A percentile compares a stretch with the other conserved stretches of the same genome.
Evolutionary conservation across 2,888 invertebrate species (phyloP).

Genomic region (Allygus modestus): DNA sequence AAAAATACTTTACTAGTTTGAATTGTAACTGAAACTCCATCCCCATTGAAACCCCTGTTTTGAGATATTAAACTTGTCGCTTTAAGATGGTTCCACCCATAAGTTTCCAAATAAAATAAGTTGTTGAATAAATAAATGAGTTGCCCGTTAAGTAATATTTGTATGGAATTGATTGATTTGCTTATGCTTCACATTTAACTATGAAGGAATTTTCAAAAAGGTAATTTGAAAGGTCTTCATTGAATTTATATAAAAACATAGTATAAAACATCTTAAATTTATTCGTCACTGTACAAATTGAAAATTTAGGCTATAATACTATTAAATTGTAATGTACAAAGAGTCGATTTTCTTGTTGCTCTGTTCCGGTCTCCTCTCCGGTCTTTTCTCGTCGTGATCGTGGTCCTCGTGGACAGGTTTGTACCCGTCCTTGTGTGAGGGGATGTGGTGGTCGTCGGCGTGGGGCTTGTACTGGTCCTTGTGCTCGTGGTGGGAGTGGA

Average conservation of each 20-base stretch:
- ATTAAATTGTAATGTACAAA: conserved; percentile 9
- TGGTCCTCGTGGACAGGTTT: not conserved
- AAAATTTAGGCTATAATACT: not conserved
- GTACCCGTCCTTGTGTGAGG: too few relatives aligned
- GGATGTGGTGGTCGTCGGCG: not conserved
- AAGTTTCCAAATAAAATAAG: too few relatives aligned
- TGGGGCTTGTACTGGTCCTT: not conserved
- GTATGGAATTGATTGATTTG: too few relatives aligned
- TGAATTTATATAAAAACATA: too few relatives aligned
- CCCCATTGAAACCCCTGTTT: too few relatives aligned
- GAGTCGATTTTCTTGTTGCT: conserved; percentile 4
- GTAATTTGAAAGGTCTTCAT: not conserved
- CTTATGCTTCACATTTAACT: not conserved
- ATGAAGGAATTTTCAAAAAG: not conserved
- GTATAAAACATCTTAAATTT: not conserved
- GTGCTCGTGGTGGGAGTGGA: not conserved
- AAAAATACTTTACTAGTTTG: too few relatives aligned
- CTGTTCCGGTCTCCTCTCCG: not conserved
- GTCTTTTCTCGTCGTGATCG: not conserved
- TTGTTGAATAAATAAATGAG: too few relatives aligned
- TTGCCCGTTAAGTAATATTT: too few relatives aligned
- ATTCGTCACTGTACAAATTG: not conserved
- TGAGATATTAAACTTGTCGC: too few relatives aligned
- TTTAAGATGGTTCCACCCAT: too few relatives aligned
- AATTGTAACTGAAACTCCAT: too few relatives aligned